phyloP scores from a whole-genome alignment of 1,140 invertebrate genomes.

The Aphelenchoides fujianensis region DNA sequence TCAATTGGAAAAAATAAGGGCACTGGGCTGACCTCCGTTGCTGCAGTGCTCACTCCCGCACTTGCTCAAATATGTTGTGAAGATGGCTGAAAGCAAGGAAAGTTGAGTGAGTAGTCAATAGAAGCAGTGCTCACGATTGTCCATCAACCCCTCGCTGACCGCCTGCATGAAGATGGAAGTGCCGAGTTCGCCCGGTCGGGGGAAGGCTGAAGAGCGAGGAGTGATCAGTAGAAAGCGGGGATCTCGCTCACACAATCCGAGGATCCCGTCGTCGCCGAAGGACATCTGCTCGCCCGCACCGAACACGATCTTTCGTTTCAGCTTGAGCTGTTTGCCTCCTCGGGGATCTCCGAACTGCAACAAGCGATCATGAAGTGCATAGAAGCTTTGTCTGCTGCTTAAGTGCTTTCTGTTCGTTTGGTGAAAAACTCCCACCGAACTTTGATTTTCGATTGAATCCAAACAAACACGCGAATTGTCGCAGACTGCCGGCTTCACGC shows the following conservation, averaged over 20 bases:
- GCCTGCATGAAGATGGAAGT: conserved; percentile 17
- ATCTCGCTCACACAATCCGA: too few relatives aligned
- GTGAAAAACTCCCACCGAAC: not conserved
- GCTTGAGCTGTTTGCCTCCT: conserved; percentile 5
- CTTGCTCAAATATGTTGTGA: conserved; percentile 17
- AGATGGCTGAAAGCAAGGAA: too few relatives aligned
- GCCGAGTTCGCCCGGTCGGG: not conserved
- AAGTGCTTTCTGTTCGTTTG: too few relatives aligned
- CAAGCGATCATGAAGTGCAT: too few relatives aligned
- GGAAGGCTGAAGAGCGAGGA: not conserved
- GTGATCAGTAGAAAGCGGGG: too few relatives aligned
- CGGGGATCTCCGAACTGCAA: conserved; percentile 14
- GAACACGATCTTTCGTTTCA: conserved; percentile 4
- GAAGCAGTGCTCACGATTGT: too few relatives aligned
- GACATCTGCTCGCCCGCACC: conserved; percentile 7
- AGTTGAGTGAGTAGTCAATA: too few relatives aligned
- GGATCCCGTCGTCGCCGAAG: not conserved
- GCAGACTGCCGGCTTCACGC: too few relatives aligned
- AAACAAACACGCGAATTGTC: too few relatives aligned
- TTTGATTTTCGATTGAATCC: too few relatives aligned
- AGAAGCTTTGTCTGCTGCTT: too few relatives aligned
- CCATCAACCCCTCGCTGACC: not conserved
- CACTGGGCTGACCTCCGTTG: conserved; percentile 13
- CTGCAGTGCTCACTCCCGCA: conserved; percentile 3
- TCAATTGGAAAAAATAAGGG: too few relatives aligned